Conservation (phyloP, 2,797 vertebrate genomes). For the Phyllotis vaccarum region DNA sequence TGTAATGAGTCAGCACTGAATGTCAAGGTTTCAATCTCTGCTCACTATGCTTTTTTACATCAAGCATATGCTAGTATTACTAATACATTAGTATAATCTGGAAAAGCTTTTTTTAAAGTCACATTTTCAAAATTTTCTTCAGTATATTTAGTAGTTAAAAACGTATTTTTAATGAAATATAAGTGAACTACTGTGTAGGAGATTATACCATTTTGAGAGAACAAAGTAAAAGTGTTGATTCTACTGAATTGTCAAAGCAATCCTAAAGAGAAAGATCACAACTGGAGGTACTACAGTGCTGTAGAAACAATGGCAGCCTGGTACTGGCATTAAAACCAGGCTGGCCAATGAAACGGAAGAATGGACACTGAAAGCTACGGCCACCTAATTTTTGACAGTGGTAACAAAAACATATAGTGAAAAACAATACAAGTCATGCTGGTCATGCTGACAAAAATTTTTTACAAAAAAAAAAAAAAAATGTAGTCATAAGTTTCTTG, state of each 20-base stretch:
- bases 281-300: not conserved
- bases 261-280: not conserved
- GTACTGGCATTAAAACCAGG: not conserved
- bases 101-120: not conserved
- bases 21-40: not conserved
- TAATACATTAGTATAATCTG: not conserved
- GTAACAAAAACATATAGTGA: too few species aligned
- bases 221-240: not conserved
- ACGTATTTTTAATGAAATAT: not conserved
- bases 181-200: not conserved
- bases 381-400: not conserved
- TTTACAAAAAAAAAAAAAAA: too few species aligned
- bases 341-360: not conserved
- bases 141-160: not conserved
- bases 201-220: not conserved
- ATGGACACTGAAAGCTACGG: not conserved
- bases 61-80: not conserved
- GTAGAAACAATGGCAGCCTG: too few species aligned
- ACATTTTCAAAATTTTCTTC: not conserved
- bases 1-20: not conserved
- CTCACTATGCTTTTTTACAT: not conserved
- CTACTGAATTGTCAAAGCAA: not conserved
- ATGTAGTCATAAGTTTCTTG: too few species aligned
- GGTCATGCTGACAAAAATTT: not conserved
- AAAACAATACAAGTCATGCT: not conserved